Evolutionary conservation across 2,797 vertebrate genomes (phyloP).

Genomic region (Artibeus jamaicensis): DNA sequence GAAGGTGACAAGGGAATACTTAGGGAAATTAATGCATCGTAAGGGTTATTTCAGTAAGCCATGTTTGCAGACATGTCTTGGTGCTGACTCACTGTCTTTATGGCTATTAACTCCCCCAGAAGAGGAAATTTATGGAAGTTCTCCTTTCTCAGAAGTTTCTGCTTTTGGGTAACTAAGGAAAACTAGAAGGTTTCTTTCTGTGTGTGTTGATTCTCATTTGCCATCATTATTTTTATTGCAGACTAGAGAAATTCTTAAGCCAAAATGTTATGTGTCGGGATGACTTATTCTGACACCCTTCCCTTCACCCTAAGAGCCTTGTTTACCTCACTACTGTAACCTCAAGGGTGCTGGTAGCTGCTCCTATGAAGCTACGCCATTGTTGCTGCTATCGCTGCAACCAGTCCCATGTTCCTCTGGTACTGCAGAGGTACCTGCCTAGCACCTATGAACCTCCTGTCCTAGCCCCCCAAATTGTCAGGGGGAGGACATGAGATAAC

Average conservation of each 20-base stretch:
- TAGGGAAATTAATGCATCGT: not conserved
- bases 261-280: not conserved
- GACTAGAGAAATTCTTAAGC: not conserved
- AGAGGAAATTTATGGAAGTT: not conserved
- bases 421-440: not conserved
- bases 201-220: not conserved
- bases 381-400: fast-evolving
- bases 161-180: not conserved
- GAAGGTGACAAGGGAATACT: not conserved
- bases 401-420: fast-evolving
- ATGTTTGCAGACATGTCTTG: not conserved
- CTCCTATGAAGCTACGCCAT: not conserved
- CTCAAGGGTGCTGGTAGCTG: not conserved
- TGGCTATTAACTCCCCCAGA: not conserved
- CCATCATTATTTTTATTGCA: not conserved
- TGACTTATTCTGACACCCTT: not conserved
- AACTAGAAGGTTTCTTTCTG: not conserved
- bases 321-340: not conserved
- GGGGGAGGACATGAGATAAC: too few relatives aligned
- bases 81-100: not conserved
- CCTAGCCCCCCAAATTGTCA: fast-evolving
- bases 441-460: not conserved
- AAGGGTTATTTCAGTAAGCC: not conserved
- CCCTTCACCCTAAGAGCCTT: not conserved
- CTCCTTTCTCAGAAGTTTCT: not conserved